Evolutionary conservation across 2,888 invertebrate genomes (phyloP).

Genomic region (Gerris lacustris): DNA sequence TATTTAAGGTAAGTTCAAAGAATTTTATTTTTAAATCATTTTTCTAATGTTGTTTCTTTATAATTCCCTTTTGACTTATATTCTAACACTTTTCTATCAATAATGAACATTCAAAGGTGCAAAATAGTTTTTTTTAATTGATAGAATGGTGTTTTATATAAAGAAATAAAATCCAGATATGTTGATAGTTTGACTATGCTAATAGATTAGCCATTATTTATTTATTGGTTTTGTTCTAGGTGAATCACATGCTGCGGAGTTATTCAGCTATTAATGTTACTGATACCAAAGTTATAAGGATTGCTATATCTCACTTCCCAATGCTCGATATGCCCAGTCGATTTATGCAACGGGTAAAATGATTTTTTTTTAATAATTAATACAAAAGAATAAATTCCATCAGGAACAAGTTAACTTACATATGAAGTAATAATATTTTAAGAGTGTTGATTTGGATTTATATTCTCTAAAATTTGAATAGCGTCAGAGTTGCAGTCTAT

Average conservation of each 20-base stretch:
- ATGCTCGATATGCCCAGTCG: slow-evolving; percentile 43
- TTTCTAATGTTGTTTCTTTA: neutral
- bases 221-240: slow-evolving; percentile 21
- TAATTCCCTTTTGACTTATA: slow-evolving; percentile 4
- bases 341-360: slow-evolving; percentile 40
- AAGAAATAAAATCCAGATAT: too few species aligned
- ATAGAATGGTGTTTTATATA: too few species aligned
- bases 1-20: slow-evolving; percentile 29
- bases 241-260: slow-evolving; percentile 27
- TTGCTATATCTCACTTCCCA: slow-evolving; percentile 65
- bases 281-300: slow-evolving; percentile 33
- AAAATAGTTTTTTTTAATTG: neutral
- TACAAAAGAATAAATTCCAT: neutral
- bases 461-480: neutral
- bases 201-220: neutral
- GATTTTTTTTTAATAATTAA: neutral
- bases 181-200: too few species aligned
- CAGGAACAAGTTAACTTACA: neutral
- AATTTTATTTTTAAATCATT: neutral
- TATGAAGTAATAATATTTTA: too few species aligned
- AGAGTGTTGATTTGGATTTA: neutral
- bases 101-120: too few species aligned
- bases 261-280: slow-evolving; percentile 21
- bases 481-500: too few species aligned
- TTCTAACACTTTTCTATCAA: neutral